phyloP scores from a whole-genome alignment of 2,113 vertebrate genomes.

The Misgurnus mizolepis region DNA sequence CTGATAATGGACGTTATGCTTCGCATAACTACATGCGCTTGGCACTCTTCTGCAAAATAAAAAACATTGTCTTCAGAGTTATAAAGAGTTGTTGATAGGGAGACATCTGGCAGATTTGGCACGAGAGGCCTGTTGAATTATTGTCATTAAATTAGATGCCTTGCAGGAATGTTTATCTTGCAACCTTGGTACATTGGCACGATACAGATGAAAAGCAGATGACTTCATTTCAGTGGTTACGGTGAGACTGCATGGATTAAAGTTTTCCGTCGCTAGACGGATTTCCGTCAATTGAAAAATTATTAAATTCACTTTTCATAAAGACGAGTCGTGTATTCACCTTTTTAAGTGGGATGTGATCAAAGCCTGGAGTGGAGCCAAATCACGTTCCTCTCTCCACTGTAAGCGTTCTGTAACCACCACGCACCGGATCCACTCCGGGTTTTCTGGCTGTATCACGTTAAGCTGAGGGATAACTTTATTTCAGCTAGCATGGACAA shows the following conservation, averaged over 20 bases:
- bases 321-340: too few relatives aligned
- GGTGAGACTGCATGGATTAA: neutral
- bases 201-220: neutral
- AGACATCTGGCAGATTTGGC: slow-evolving; percentile 10
- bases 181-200: slow-evolving; percentile 16
- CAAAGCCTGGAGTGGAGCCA: too few relatives aligned
- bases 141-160: slow-evolving; percentile 22
- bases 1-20: neutral
- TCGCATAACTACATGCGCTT: neutral
- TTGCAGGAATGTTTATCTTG: slow-evolving; percentile 32
- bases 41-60: neutral
- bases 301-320: too few relatives aligned
- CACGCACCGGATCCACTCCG: too few relatives aligned
- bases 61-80: neutral
- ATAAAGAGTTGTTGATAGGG: neutral
- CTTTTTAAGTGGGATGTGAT: too few relatives aligned
- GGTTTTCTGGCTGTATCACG: too few relatives aligned
- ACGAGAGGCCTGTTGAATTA: neutral
- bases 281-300: too few relatives aligned
- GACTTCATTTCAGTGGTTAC: neutral
- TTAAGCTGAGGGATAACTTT: too few relatives aligned
- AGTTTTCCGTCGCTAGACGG: too few relatives aligned
- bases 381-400: too few relatives aligned
- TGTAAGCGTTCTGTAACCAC: too few relatives aligned
- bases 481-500: too few relatives aligned